Evolutionary conservation across 2,113 vertebrate genomes (phyloP), one percentile per base, ranked within the genome.

Genomic region (Platysteira castanea): DNA sequence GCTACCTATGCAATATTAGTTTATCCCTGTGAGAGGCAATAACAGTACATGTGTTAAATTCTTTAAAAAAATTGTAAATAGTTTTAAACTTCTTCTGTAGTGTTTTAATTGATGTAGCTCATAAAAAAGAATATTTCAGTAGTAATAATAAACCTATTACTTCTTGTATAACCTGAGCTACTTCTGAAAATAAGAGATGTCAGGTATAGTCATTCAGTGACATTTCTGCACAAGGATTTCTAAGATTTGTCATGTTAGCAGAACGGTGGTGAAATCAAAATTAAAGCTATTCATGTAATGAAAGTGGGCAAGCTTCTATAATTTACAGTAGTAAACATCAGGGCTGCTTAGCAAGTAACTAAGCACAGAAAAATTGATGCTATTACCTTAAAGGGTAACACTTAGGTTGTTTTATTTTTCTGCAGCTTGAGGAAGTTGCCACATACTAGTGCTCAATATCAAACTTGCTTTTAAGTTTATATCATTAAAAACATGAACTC

Each of bases 1-100:
- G 37, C 82, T 93, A 53, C 88, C 69, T 91, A 59, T 78, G 70
- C 19, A 85, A 41, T 77, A 86, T 39, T 23, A 54, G 52, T 91
- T 97, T 94, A 95, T 63, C 86, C 92, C 23, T 53, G 6, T 91
- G 94, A 92, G 90, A 95, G 56, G 42, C 71, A 77, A 20, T 90
- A 79, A 64, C 57, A 92, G 47, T 79, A 74, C 4, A 76, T 21
- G 41, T 70, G 61, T 90, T 68, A 95, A 95, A 91, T 77, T 91
- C 50, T 89, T 65, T 87, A 52, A 54, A 73, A 87, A 93, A 95
- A 84, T 8, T 19, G 26, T 87, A 81, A 67, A 2, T 91, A 21
- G 6, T 69, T 80, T 97, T 61, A 89, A 92, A 44, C 41, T 81
- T 90, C 42, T 22, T 95, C 27, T 56, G 46, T 84, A 93, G 64